Evolutionary conservation across 2,797 vertebrate genomes (phyloP).

Genomic region (Phataginus tricuspis): DNA sequence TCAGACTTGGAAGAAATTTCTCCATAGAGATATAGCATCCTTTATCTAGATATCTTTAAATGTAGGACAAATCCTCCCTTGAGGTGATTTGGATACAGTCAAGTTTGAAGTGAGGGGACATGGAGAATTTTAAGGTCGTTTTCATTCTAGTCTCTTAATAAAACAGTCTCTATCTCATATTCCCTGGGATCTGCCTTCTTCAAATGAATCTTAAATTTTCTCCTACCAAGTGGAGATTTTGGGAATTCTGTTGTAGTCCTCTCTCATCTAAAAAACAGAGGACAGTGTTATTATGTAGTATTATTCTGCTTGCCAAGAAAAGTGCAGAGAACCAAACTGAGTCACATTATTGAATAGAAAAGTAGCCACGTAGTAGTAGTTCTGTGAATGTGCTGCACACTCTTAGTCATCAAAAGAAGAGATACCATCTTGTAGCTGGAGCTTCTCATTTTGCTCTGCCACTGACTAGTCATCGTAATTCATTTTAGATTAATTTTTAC

Average conservation of each 20-base stretch:
- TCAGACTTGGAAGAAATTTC: background rate
- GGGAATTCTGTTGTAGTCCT: background rate
- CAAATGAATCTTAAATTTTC: background rate
- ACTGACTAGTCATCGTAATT: background rate
- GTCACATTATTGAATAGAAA: background rate
- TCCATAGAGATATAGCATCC: background rate
- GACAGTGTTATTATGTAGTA: background rate
- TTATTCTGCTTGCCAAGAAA: background rate
- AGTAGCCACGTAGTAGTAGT: background rate
- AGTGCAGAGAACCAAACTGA: background rate
- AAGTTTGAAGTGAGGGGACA: background rate
- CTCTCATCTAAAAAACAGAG: background rate
- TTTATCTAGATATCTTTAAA: background rate
- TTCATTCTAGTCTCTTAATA: background rate
- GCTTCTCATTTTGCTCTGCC: background rate
- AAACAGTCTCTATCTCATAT: background rate
- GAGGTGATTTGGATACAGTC: background rate
- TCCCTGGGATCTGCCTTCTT: background rate
- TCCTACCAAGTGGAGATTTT: background rate
- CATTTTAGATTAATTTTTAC: background rate
- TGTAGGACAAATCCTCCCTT: background rate
- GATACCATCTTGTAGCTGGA: fast-evolving
- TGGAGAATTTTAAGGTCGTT: background rate
- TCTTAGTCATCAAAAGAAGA: background rate
- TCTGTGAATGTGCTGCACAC: background rate